Evolutionary conservation across 2,888 invertebrate genomes (phyloP).

Genomic region (Pyrochroa serraticornis): DNA sequence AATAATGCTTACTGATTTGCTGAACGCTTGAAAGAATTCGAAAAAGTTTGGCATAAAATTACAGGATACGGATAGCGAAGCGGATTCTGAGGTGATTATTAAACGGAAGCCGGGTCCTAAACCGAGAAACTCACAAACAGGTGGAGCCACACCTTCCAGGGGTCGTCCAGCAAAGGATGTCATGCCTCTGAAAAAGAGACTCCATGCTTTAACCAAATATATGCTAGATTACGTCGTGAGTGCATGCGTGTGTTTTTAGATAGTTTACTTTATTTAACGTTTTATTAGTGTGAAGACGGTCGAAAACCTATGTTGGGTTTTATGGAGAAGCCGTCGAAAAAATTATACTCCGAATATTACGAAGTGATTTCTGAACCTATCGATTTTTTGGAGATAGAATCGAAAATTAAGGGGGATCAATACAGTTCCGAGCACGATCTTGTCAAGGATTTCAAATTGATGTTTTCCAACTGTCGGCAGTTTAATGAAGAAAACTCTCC

Average conservation of each 20-base stretch:
- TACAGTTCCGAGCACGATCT: conserved; percentile 87
- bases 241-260: conserved; percentile 27
- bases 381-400: conserved; percentile 92
- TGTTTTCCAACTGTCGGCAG: conserved; percentile 96
- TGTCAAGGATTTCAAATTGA: conserved; percentile 84
- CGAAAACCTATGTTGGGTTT: conserved; percentile 89
- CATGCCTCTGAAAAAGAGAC: conserved; percentile 76
- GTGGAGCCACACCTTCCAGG: conserved; percentile 40
- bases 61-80: conserved; percentile 61
- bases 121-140: conserved; percentile 43
- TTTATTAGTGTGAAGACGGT: conserved; percentile 71
- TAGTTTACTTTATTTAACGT: conserved; percentile 8
- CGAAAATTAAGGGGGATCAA: conserved; percentile 84
- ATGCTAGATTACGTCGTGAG: conserved; percentile 71
- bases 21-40: no score
- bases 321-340: conserved; percentile 95
- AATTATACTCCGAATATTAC: conserved; percentile 94
- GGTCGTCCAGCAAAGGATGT: conserved; percentile 55
- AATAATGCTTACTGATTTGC: no score
- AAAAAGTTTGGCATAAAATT: conserved; percentile 20
- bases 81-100: conserved; percentile 50
- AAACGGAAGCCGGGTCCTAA: conserved; percentile 50
- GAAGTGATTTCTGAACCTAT: conserved; percentile 92
- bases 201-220: conserved; percentile 80
- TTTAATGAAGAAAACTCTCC: conserved; percentile 96